Evolutionary conservation across 1,140 invertebrate species (phyloP).

Genomic region (Scaptomyza graminum): DNA sequence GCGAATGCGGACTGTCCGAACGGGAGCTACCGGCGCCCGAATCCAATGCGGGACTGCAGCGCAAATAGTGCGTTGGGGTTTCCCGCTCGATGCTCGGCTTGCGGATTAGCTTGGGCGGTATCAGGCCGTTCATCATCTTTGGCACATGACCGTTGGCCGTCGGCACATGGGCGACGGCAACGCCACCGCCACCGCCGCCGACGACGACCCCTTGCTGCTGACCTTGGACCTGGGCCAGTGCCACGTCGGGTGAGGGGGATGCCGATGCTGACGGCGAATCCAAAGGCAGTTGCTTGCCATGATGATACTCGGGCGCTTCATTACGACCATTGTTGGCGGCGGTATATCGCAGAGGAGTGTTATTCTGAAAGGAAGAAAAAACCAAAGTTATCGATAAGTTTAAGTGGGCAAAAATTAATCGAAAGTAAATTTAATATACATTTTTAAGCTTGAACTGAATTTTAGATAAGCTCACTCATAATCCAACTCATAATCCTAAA

Average conservation of each 20-base stretch:
- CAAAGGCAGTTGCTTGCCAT: conserved; percentile 73
- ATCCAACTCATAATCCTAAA: too few relatives aligned
- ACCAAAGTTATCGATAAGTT: neutral
- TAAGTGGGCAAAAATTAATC: too few relatives aligned
- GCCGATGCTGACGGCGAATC: conserved; percentile 63
- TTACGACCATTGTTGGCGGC: conserved; percentile 77
- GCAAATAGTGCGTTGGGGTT: conserved; percentile 86
- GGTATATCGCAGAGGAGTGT: conserved; percentile 74
- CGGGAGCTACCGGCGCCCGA: conserved; percentile 94
- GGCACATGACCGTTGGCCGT: conserved; percentile 72
- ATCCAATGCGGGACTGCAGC: conserved; percentile 93
- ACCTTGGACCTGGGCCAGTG: conserved; percentile 42
- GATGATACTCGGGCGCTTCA: conserved; percentile 76
- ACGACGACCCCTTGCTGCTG: neutral
- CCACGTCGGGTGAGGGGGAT: conserved; percentile 65
- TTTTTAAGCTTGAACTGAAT: too few relatives aligned
- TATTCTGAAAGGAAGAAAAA: conserved; percentile 56
- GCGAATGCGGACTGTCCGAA: conserved; percentile 92
- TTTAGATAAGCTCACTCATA: too few relatives aligned
- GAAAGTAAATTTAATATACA: too few relatives aligned
- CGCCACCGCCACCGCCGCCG: conserved; percentile 32
- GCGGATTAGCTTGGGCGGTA: conserved; percentile 91
- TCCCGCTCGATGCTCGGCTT: conserved; percentile 94
- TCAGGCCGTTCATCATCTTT: conserved; percentile 83
- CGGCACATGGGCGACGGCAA: conserved; percentile 41